These are phyloP conservation scores for Notolabrus celidotus DNA, from an alignment of 2,797 vertebrate genomes.

Conservation along the genomic window DNA sequence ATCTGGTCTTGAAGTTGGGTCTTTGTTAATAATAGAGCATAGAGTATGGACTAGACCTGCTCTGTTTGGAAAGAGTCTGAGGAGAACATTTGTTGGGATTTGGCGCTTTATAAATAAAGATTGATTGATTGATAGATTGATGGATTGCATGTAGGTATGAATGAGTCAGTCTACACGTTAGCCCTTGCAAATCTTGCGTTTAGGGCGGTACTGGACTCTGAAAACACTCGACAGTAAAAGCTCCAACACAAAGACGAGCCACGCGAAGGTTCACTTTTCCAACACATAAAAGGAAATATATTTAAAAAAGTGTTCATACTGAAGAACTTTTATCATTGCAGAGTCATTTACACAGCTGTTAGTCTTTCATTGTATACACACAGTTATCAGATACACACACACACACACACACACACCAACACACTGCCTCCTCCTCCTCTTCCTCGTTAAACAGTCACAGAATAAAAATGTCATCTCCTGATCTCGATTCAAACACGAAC, in stretches of 20 bases:
- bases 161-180: no score
- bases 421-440: slow-evolving; percentile 83
- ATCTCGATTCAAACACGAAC: slow-evolving; percentile 82
- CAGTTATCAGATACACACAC: slow-evolving; percentile 80
- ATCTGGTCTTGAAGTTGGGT: no score
- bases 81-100: no score
- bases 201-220: no score
- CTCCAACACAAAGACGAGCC: slow-evolving; percentile 18
- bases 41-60: no score
- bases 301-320: slow-evolving; percentile 92
- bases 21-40: no score
- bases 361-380: slow-evolving; percentile 86
- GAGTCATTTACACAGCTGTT: slow-evolving; percentile 92
- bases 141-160: no score
- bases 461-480: slow-evolving; percentile 87
- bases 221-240: background rate
- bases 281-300: slow-evolving; percentile 97
- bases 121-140: no score
- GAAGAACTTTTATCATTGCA: slow-evolving; percentile 87
- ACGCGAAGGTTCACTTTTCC: slow-evolving; percentile 81
- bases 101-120: no score
- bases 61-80: no score
- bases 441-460: no score
- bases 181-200: no score
- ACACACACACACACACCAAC: slow-evolving; percentile 59